phyloP scores from a whole-genome alignment of 2,113 vertebrate species.

The Nannobrachium achirus region DNA sequence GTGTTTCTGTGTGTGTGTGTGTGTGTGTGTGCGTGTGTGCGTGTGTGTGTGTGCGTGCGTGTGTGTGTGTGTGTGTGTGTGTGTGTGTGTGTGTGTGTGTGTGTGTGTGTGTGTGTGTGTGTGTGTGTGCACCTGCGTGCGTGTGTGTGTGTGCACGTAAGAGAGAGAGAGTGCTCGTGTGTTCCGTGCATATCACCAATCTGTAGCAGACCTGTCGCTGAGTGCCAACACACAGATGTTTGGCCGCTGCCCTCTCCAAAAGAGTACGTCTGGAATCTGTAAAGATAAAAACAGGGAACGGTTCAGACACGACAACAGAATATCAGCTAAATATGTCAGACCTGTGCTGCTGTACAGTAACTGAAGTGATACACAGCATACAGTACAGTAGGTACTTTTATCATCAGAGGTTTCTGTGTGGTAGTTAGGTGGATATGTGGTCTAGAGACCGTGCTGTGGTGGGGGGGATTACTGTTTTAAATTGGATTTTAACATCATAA shows the following conservation, averaged over 20 bases:
- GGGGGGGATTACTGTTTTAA: too few species aligned
- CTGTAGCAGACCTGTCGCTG: constrained; percentile 77
- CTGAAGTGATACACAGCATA: constrained; percentile 10
- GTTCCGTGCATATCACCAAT: constrained; percentile 71
- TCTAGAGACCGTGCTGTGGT: too few species aligned
- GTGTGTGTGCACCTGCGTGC: constrained; percentile 8
- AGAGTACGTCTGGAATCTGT: constrained; percentile 75
- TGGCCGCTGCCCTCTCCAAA: constrained; percentile 69
- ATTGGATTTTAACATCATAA: too few species aligned
- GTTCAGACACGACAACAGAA: constrained; percentile 79
- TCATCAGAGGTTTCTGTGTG: constrained; percentile 27
- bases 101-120: constrained; percentile 3
- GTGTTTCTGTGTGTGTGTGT: too few species aligned
- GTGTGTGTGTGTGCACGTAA: constrained; percentile 14
- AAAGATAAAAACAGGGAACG: constrained; percentile 76
- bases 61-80: too few species aligned
- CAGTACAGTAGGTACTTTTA: constrained; percentile 6
- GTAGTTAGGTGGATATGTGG: too few species aligned
- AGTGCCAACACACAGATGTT: constrained; percentile 80
- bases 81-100: background rate
- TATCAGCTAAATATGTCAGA: constrained; percentile 71
- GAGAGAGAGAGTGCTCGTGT: constrained; percentile 1
- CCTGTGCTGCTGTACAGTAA: constrained; percentile 28
- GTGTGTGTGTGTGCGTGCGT: too few species aligned
- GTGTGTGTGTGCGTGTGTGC: too few species aligned